A percentile compares a stretch with the other conserved stretches of the same genome.
Conservation (phyloP, 2,113 vertebrate genomes). For the Corynorhinus townsendii region DNA sequence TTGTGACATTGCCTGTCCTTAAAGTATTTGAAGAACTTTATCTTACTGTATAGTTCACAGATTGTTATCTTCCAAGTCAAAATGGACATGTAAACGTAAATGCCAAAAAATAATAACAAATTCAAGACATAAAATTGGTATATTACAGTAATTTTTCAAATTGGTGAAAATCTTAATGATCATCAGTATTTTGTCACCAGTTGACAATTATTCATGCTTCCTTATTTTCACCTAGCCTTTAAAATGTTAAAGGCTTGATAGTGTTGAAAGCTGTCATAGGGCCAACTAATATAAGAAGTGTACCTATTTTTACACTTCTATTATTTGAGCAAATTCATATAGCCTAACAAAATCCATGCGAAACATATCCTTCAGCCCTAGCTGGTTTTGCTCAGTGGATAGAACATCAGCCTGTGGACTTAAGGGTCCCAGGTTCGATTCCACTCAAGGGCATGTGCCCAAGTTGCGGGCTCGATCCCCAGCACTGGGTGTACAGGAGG, state of each 20-base stretch:
- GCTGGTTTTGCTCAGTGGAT: too few relatives aligned
- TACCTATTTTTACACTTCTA: background rate
- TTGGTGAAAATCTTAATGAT: background rate
- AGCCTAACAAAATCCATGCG: background rate
- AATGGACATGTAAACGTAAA: background rate
- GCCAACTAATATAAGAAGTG: background rate
- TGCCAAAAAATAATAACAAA: background rate
- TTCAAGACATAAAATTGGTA: background rate
- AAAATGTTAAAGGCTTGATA: background rate
- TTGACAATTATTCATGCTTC: background rate
- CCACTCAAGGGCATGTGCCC: too few relatives aligned
- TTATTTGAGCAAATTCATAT: background rate
- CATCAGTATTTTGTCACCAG: background rate
- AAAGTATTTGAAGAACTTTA: background rate
- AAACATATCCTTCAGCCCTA: background rate
- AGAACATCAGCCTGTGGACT: too few relatives aligned
- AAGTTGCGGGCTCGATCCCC: too few relatives aligned
- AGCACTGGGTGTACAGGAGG: too few relatives aligned
- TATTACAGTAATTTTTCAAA: background rate
- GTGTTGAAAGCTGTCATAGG: background rate
- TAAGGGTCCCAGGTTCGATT: too few relatives aligned
- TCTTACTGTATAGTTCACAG: background rate
- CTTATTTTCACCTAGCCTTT: background rate
- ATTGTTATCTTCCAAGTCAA: background rate
- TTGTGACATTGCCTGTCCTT: background rate